These are phyloP conservation scores for Onychomys leucogaster DNA, from an alignment of 2,797 vertebrate species.

Conservation along the genomic window DNA sequence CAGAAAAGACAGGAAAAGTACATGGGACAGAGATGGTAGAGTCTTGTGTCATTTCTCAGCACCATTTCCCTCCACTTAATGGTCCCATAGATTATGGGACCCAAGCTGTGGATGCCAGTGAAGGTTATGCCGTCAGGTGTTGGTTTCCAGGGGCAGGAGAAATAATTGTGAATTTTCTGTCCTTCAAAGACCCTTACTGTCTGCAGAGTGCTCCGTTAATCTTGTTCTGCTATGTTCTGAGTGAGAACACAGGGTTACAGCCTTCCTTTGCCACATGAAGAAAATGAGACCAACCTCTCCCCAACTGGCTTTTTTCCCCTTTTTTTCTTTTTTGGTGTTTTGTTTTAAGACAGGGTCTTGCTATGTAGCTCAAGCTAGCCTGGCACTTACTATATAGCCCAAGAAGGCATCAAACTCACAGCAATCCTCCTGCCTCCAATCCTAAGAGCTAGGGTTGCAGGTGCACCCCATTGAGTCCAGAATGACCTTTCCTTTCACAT, in stretches of 20 bases:
- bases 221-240: background rate
- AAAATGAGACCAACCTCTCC: slow-evolving; percentile 66
- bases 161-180: slow-evolving; percentile 28
- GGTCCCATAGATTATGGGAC: slow-evolving; percentile 75
- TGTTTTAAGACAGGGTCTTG: background rate
- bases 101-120: slow-evolving; percentile 24
- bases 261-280: slow-evolving; percentile 51
- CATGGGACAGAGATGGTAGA: slow-evolving; percentile 69
- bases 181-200: background rate
- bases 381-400: background rate
- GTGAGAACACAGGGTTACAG: background rate
- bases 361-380: background rate
- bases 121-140: slow-evolving; percentile 80
- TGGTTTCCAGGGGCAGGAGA: slow-evolving; percentile 70
- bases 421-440: background rate
- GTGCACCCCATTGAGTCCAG: no score
- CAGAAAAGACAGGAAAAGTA: slow-evolving; percentile 52
- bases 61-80: slow-evolving; percentile 78
- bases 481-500: background rate
- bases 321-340: background rate
- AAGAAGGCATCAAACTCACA: background rate
- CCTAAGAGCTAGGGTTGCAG: background rate
- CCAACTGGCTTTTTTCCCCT: slow-evolving; percentile 2
- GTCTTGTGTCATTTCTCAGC: slow-evolving; percentile 79
- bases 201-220: background rate